Conservation (phyloP, 2,888 invertebrate species). For the Drosophila affinis region DNA sequence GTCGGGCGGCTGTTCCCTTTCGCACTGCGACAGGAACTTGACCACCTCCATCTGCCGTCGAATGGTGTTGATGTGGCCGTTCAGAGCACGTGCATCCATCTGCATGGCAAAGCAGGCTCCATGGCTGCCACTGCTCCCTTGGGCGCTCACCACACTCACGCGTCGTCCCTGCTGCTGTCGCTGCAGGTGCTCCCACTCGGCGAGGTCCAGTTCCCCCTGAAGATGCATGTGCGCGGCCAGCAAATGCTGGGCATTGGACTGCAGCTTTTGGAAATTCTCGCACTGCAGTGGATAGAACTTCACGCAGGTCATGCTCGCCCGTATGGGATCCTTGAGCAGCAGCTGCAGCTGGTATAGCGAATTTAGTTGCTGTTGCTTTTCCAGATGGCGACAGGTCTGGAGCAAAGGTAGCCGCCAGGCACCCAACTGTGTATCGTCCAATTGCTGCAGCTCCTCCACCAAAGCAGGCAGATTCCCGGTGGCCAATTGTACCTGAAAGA, state of each 20-base stretch:
- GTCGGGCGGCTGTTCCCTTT: constrained; percentile 76
- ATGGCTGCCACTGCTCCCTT: not conserved
- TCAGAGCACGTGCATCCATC: constrained; percentile 89
- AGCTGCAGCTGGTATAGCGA: constrained; percentile 90
- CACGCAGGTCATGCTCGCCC: constrained; percentile 92
- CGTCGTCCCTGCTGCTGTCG: constrained; percentile 68
- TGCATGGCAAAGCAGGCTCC: constrained; percentile 86
- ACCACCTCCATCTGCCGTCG: constrained; percentile 92
- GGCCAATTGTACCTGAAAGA: constrained; percentile 88
- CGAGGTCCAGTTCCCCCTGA: constrained; percentile 86
- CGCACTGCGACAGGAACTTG: constrained; percentile 88
- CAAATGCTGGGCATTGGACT: constrained; percentile 85
- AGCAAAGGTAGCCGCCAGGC: constrained; percentile 89
- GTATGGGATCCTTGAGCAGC: constrained; percentile 89
- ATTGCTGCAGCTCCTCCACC: constrained; percentile 87
- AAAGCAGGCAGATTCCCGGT: constrained; percentile 87
- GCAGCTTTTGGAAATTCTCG: constrained; percentile 85
- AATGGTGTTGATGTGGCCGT: constrained; percentile 91
- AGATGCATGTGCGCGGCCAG: constrained; percentile 87
- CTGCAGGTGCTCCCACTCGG: constrained; percentile 85
- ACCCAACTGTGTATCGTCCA: constrained; percentile 88
- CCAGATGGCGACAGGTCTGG: constrained; percentile 89
- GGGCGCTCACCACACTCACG: constrained; percentile 52
- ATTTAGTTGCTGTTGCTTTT: constrained; percentile 88
- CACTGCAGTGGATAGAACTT: constrained; percentile 88